These are phyloP conservation scores for Pitta sordida DNA, from an alignment of 2,113 vertebrate species.

Conservation along the genomic window DNA sequence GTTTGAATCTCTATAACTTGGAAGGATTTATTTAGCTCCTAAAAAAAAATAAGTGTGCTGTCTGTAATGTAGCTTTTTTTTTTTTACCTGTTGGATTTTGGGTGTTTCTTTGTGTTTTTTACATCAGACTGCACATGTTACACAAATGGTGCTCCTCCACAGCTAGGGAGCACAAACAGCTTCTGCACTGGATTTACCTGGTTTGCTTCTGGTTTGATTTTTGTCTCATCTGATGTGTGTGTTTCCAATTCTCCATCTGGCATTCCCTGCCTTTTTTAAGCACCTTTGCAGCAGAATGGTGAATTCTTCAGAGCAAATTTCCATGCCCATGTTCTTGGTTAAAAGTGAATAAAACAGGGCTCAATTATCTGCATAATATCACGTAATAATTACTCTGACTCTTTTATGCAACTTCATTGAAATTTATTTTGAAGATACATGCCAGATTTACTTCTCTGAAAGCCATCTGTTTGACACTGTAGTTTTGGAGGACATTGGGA, in stretches of 20 bases:
- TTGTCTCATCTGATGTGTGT: background rate
- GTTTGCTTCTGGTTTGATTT: background rate
- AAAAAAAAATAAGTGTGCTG: background rate
- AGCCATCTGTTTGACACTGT: background rate
- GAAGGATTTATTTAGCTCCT: background rate
- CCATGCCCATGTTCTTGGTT: background rate
- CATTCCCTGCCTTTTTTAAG: background rate
- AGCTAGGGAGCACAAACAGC: background rate
- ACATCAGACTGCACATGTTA: background rate
- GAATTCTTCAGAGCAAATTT: background rate
- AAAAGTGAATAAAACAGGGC: background rate
- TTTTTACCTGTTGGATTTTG: background rate
- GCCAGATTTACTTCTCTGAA: background rate
- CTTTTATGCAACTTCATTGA: background rate
- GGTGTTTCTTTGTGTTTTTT: background rate
- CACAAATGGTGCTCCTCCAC: background rate
- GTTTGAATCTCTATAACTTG: background rate
- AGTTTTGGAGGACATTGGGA: background rate
- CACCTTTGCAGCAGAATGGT: background rate
- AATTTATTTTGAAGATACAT: background rate
- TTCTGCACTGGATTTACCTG: background rate
- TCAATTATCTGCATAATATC: background rate
- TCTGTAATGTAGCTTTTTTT: background rate
- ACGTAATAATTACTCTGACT: background rate
- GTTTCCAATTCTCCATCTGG: background rate